A percentile compares a stretch with the other conserved stretches of the same genome.
These are phyloP conservation scores for Agrotis clavis DNA, from an alignment of 2,888 invertebrate species.

Conservation along the genomic window DNA sequence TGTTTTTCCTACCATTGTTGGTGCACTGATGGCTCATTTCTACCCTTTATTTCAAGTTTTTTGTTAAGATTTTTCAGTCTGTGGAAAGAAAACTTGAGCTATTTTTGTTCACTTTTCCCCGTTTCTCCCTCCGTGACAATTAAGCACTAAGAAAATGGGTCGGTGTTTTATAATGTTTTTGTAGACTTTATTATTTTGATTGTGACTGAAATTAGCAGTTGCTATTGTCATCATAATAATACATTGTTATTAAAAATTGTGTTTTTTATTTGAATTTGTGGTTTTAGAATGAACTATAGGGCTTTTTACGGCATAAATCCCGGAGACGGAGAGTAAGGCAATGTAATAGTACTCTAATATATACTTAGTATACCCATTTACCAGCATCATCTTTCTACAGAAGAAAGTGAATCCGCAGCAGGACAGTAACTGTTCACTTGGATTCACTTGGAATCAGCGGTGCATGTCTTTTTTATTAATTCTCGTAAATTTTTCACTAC, in stretches of 20 bases:
- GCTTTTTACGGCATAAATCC: no score
- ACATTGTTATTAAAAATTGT: slow-evolving; percentile 34
- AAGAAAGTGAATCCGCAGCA: no score
- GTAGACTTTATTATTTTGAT: slow-evolving; percentile 56
- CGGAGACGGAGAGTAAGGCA: no score
- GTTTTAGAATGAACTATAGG: no score
- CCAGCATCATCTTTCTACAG: no score
- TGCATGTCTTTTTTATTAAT: no score
- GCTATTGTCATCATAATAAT: slow-evolving; percentile 37
- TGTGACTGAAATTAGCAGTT: slow-evolving; percentile 65
- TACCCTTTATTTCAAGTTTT: slow-evolving; percentile 80
- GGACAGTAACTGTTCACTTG: no score
- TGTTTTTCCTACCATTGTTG: slow-evolving; percentile 83
- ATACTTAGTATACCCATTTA: no score
- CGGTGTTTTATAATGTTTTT: slow-evolving; percentile 57
- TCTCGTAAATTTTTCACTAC: no score
- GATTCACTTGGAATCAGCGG: no score
- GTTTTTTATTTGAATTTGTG: slow-evolving; percentile 13
- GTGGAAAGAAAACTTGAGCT: slow-evolving; percentile 66
- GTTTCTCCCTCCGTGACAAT: slow-evolving; percentile 63
- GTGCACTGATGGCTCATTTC: slow-evolving; percentile 83
- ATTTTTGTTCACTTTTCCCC: slow-evolving; percentile 63
- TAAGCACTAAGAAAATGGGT: slow-evolving; percentile 68
- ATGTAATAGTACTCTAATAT: no score
- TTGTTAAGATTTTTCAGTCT: slow-evolving; percentile 72